Evolutionary conservation across 2,113 vertebrate genomes (phyloP).

Genomic region (Eira barbara): DNA sequence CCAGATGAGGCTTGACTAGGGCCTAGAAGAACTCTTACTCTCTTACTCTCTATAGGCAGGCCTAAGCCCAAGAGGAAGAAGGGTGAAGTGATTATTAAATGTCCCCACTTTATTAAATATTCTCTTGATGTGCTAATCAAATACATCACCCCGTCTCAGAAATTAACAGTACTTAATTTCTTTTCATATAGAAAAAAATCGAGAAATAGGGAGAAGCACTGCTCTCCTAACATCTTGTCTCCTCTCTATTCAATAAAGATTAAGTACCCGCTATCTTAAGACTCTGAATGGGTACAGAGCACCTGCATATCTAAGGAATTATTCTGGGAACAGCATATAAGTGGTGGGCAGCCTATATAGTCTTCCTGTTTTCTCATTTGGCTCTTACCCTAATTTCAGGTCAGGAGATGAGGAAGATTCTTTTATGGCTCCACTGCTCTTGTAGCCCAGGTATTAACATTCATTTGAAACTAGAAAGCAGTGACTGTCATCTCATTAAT

Average conservation of each 20-base stretch:
- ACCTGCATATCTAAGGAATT: neutral
- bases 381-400: neutral
- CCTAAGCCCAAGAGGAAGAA: neutral
- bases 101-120: neutral
- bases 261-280: neutral
- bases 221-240: neutral
- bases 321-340: neutral
- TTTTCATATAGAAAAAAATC: neutral
- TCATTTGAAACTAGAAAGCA: neutral
- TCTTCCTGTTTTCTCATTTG: neutral
- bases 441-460: neutral
- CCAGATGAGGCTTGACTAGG: neutral
- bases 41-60: neutral
- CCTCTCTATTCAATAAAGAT: neutral
- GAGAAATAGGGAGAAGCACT: neutral
- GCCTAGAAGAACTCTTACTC: neutral
- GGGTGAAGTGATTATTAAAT: neutral
- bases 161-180: neutral
- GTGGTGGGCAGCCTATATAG: neutral
- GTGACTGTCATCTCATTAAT: neutral
- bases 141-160: neutral
- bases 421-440: neutral
- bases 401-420: neutral
- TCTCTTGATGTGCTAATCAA: neutral
- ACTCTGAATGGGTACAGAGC: neutral